Base-by-base conservation (phyloP, 1,140 invertebrate genomes). In the Arion vulgaris region DNA sequence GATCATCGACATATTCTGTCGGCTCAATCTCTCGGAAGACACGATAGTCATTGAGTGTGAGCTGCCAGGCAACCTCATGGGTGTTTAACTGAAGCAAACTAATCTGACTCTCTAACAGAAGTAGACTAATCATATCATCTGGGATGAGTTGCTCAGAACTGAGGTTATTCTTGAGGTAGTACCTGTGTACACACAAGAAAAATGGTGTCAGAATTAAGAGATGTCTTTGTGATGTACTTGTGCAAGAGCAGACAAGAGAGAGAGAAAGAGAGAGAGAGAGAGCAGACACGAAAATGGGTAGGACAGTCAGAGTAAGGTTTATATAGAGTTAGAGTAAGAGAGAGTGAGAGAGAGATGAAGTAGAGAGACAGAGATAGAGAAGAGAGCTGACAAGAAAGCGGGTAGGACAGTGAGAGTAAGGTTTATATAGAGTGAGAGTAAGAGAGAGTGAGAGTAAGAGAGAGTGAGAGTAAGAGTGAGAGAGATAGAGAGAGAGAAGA, bases 21-120 rank as follows among this genome's bases (percentile, higher is more conserved):
- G 96, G 96, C 92, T 99, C 98, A 87, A 99, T 99, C 93, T 99
- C 97, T 71, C 97, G 94, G 92, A 99, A 99, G 89, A 99, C 97
- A 88, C 96, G 96, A 84, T 92, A 92, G 85, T 93, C 92, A 82
- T 91, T 96, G 62, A 99, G 93, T 1, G 98, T 99, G 36, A 99
- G 92, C 91, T 99, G 98, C 87, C 98, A 96, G n/a, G 98, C 98
- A 78, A 99, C 95, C 93, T 99, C 98, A 9, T 98, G 96, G 28
- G 98, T 96, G 93, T 99, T 99, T n/a, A 99, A 92, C 89, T 98
- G 97, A 71, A 99, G 93, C 86, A 99, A 97, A 89, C 96, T 95
- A 13, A 98, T 97, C 89, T 97, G 96, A 86, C 96, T 96, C 91
- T 99, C 98, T 76, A 97, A 94, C 15, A 98, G 94, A 76, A 99